Base-by-base conservation (phyloP, 1,140 invertebrate genomes). In the Apis laboriosa region DNA sequence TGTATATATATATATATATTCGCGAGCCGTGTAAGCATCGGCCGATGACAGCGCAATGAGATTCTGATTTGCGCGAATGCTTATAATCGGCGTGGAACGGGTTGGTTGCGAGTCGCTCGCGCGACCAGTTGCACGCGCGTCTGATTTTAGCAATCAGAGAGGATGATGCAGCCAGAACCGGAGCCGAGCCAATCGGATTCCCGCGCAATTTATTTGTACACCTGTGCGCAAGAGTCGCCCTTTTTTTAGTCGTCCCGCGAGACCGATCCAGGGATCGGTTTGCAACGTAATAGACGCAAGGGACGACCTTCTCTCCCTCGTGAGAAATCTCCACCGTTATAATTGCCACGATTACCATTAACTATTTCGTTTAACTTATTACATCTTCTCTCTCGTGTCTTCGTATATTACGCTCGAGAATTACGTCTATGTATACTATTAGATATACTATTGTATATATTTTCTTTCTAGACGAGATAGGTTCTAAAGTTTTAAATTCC, bases 151-250 rank as follows among this genome's bases (percentile, higher is more conserved):
- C 90, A 92, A 92, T 92, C 91, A 90, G 85, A 83, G 86, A 90
- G 85, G 81, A 91, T 92, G 90, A 92, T 91, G 88, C 84, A 87
- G 91, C 90, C 89, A 86, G 88, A 91, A 91, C 75, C 83, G 61
- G 79, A 73, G 85, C 70, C 73, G 58, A 72, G 55, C 64, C 79
- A 68, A 73, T 82, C 85, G 67, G 80, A 80, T 88, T 79, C 74
- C 81, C 86, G 86, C 56, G 66, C 87, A 88, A 88, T 88, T 88
- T 88, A 88, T 89, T 89, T 87, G 88, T 89, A 87, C 88, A 89
- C 88, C 88, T 89, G 88, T 89, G 88, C 77, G 58, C 55, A 61
- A 53, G 64, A 82, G 55, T 34, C 78, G 61, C 60, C 64, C 34
- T 56, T 34, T 56, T 56, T 76, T 84, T 71, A 43, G 72, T 64